Base-by-base conservation (phyloP, 2,797 vertebrate species). In the Pseudocheirus occidentalis region DNA sequence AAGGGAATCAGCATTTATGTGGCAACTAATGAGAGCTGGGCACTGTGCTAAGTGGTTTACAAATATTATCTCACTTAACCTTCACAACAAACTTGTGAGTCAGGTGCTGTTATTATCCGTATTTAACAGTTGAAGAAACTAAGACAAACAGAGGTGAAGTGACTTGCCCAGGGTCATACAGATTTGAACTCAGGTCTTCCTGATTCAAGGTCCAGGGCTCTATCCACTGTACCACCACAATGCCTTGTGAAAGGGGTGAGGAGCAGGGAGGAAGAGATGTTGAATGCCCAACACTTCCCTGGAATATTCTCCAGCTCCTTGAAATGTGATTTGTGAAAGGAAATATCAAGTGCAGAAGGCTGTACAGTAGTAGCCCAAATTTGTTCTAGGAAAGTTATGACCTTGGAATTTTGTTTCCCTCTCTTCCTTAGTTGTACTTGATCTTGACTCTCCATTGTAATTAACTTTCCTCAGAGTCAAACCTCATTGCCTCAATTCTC, bases 401-500 rank as follows among this genome's bases (percentile, higher is more conserved):
- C 93, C 93, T 90, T 53, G 46, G 34, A 54, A 94, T 89, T 52
- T 21, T 52, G 93, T 52, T 87, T 40, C 91, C 66, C 34, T 92
- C 95, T 93, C 57, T 96, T 56, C 92, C 90, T 95, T 93, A 87
- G 90, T 62, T 56, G 40, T 92, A 55, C 34, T 73, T 59, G 13
- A 91, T 57, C 54, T 92, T 46, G 16, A 87, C 12, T 95, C 96
- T 97, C 94, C 52, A 91, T 96, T 91, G 93, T 95, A 57, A 97
- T 90, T 93, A 96, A 95, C 24, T 95, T 73, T 93, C 95, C 87
- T 93, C 91, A 91, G 62, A 92, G 93, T 92, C 91, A 95, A 97
- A 9, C 50, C 90, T 95, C 92, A 97, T 97, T 95, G 92, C 94
- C 94, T 93, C 94, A 91, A 96, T 90, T 96, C 55, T 95, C 92